phyloP scores from a whole-genome alignment of 2,797 vertebrate genomes.

The Ibycter americanus region DNA sequence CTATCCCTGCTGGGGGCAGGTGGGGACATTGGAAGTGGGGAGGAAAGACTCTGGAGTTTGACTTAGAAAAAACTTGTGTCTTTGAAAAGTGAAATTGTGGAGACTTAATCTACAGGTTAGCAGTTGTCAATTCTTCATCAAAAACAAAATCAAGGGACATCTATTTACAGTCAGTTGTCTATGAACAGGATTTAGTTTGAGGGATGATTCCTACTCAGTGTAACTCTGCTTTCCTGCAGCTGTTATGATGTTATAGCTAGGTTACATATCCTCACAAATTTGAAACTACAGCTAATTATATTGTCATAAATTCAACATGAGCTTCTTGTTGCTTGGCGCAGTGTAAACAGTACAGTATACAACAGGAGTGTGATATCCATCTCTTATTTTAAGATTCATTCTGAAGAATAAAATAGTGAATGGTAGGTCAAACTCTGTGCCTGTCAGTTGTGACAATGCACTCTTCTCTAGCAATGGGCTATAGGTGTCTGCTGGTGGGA shows the following conservation, averaged over 20 bases:
- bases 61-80: not conserved
- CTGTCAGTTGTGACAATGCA: not conserved
- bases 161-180: not conserved
- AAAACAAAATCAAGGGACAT: not conserved
- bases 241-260: not conserved
- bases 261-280: not conserved
- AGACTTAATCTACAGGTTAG: not conserved
- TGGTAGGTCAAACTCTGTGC: not conserved
- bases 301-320: not conserved
- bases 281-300: not conserved
- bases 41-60: not conserved
- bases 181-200: not conserved
- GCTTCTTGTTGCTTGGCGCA: not conserved
- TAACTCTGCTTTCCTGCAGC: not conserved
- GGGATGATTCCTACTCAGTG: not conserved
- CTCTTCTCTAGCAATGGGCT: not conserved
- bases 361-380: not conserved
- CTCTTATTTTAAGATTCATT: not conserved
- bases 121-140: not conserved
- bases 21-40: not conserved
- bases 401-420: not conserved
- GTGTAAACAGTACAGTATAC: not conserved
- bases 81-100: not conserved
- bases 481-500: not conserved
- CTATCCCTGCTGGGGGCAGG: fast-evolving